Base-by-base conservation (phyloP, 1,140 invertebrate genomes). In the Aphelenchoides besseyi region DNA sequence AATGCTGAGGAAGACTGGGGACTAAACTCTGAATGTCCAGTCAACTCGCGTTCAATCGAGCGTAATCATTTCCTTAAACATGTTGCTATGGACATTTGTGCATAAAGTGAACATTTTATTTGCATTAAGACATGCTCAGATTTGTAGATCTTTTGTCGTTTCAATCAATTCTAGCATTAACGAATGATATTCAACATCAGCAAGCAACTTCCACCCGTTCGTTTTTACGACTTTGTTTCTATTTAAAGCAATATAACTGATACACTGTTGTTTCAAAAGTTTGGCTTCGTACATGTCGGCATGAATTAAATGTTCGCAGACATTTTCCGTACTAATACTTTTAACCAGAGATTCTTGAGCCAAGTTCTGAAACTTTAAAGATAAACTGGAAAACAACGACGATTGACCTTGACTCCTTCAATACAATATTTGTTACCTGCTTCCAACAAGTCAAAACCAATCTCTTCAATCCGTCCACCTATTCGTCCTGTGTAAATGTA, bases 191-290 rank as follows among this genome's bases (percentile, higher is more conserved):
- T 5, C 55, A 8, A 23, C 5, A 59, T 59, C 55, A 28, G 55
- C 18, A 5, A 59, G 18, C 18, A 8, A 12, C 23, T 33, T 28
- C 55, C 55, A 59, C 5, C 55, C 55, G 18, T 59, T 23, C 18
- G 55, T 59, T 33, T 33, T 28, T 8, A 59, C 23, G 5, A 59
- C 23, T 59, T 59, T 5, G 18, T 23, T 59, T 59, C 55, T 28
- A 18, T 59, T 5, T 33, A 8, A 18, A 8, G 55, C 55, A 23
- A 59, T 33, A 33, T 29, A 59, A 12, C 5, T 16, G 23, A 59
- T 59, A 33, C 55, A 59, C 18, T 59, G 55, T 33, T 59, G 55
- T 59, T 59, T 59, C 5, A 59, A 23, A 5, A 59, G 55, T 33
- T 59, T 23, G 55, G 55, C 55, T 28, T 33, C 55, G 55, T 59